A percentile compares a stretch with the other conserved stretches of the same genome.
Conservation (phyloP, 2,797 vertebrate species). For the Helicolenus hilgendorfi region DNA sequence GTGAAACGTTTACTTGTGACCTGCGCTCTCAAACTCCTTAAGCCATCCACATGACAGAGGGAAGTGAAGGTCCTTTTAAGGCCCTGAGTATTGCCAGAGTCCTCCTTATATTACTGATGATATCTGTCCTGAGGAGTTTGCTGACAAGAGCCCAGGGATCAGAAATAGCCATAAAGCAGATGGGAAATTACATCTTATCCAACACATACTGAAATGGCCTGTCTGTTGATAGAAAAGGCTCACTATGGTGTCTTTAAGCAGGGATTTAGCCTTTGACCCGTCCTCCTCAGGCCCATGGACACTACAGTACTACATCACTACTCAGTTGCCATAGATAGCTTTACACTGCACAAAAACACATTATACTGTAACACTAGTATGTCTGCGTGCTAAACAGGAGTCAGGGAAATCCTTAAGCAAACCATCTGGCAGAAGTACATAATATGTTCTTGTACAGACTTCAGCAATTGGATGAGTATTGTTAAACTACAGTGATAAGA, state of each 20-base stretch:
- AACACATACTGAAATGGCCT: conserved; percentile 88
- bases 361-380: conserved; percentile 46
- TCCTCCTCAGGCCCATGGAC: conserved; percentile 80
- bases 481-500: conserved; percentile 60
- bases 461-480: conserved; percentile 61
- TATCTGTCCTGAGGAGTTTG: conserved; percentile 90
- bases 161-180: conserved; percentile 91
- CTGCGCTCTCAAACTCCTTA: conserved; percentile 86
- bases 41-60: conserved; percentile 86
- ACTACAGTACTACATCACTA: conserved; percentile 79
- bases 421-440: conserved; percentile 69
- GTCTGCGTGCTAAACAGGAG: conserved; percentile 57
- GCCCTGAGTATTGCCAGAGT: conserved; percentile 87
- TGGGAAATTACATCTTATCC: conserved; percentile 92
- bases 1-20: conserved; percentile 90
- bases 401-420: conserved; percentile 70
- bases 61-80: conserved; percentile 89
- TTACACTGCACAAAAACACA: conserved; percentile 51
- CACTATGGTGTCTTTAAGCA: conserved; percentile 89
- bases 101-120: conserved; percentile 92
- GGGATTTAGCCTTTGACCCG: conserved; percentile 89
- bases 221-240: conserved; percentile 90
- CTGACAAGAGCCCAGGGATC: conserved; percentile 91
- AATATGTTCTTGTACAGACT: conserved; percentile 43
- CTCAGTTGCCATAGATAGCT: conserved; percentile 80